Conservation (phyloP, 1,140 invertebrate species). For the Drosophila jambulina region DNA sequence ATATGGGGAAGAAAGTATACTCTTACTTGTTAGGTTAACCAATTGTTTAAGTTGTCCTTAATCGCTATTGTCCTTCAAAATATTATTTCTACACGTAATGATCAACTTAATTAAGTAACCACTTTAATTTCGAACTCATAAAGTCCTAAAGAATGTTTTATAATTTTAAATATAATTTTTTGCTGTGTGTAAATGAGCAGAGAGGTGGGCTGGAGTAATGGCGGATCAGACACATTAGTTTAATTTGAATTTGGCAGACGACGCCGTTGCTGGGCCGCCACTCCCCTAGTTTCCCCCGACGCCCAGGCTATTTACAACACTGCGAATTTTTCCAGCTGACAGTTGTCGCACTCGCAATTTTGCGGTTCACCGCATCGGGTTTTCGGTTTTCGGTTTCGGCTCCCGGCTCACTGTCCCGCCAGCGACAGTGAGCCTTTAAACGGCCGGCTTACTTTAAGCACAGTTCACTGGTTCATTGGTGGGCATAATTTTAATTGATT, state of each 20-base stretch:
- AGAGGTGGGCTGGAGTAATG: constrained; percentile 1
- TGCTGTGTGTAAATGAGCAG: background rate
- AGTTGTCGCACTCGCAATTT: constrained; percentile 77
- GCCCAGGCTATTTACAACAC: constrained; percentile 8
- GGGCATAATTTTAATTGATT: constrained; percentile 79
- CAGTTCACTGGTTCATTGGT: constrained; percentile 23
- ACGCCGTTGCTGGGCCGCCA: constrained; percentile 23
- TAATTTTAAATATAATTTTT: background rate
- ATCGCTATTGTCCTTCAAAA: background rate
- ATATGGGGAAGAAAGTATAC: background rate
- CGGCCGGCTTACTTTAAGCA: constrained; percentile 50
- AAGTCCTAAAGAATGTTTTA: background rate
- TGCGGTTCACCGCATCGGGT: constrained; percentile 69
- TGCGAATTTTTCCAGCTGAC: constrained; percentile 51
- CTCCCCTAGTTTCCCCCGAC: background rate
- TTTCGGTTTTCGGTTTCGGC: constrained; percentile 47
- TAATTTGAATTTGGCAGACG: constrained; percentile 73
- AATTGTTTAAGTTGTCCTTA: background rate
- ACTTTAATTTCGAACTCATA: background rate
- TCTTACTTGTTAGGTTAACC: background rate
- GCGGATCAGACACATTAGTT: constrained; percentile 66
- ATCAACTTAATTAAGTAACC: background rate
- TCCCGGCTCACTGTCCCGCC: constrained; percentile 23
- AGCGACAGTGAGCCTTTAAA: constrained; percentile 41
- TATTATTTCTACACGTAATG: background rate